These are phyloP conservation scores for Amphiduros pacificus DNA, from an alignment of 2,888 invertebrate genomes.

Conservation along the genomic window DNA sequence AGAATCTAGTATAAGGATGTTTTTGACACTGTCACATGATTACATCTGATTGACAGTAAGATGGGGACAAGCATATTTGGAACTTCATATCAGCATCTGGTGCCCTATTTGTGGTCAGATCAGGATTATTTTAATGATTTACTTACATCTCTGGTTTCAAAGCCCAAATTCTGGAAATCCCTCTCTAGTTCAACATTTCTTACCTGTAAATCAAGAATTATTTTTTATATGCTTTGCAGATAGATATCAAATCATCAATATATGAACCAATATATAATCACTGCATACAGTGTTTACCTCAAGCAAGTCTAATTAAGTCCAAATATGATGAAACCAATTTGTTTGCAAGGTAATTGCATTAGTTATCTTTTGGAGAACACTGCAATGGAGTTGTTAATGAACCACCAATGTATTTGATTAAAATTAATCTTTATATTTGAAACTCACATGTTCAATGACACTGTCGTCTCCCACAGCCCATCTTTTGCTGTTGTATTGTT, in stretches of 20 bases:
- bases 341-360: too few species aligned
- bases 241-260: too few species aligned
- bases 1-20: too few species aligned
- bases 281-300: not conserved
- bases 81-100: too few species aligned
- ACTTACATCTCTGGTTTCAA: conserved; percentile 28
- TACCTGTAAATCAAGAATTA: conserved; percentile 36
- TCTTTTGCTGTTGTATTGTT: conserved; percentile 62
- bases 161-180: conserved; percentile 48
- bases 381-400: too few species aligned
- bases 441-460: conserved; percentile 68
- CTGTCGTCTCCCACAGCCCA: conserved; percentile 91
- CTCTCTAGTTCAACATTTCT: conserved; percentile 53
- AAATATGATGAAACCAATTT: not conserved
- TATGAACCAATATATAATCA: not conserved
- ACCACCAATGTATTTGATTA: not conserved
- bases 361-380: too few species aligned
- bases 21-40: too few species aligned
- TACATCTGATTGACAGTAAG: too few species aligned
- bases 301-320: not conserved
- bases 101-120: too few species aligned
- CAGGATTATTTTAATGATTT: not conserved
- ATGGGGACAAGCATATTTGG: too few species aligned
- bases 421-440: too few species aligned
- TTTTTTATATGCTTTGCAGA: too few species aligned